Evolutionary conservation across 2,888 invertebrate species (phyloP), one percentile per base, ranked within the genome.

Genomic region (Andrena hattorfiana): DNA sequence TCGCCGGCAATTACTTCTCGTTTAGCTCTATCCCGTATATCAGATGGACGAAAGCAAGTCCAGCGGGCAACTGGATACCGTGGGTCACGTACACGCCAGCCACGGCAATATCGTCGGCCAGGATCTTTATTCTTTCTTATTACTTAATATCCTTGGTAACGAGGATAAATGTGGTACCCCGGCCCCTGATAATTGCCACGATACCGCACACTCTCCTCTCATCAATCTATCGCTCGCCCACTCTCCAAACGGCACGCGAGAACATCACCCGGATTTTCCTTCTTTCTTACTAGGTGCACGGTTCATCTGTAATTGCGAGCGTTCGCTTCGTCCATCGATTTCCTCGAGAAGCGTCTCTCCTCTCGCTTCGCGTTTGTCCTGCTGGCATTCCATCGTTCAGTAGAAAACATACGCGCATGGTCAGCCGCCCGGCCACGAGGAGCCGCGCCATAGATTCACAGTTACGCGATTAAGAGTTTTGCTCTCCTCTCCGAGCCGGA

Each of bases 71-170:
- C 77, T 84, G 87, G 85, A 85, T 88, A 85, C 80, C 64, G 66
- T 83, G 62, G 72, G 90, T 90, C 90, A 90, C 90, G 90, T 90
- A 88, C 83, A 60, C 73, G 77, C 81, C 66, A 66, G 74, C 81
- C 77, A 51, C 54, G 78, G 89, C 85, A 89, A 90, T 90, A 89
- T 86, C 86, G 89, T 66, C 77, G 64, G 62, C 35, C 79, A 66
- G 86, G 84, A 87, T 89, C 88, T 85, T 89, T 90, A 90, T 89
- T 89, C 85, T 90, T 89, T 90, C 89, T 89, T 89, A 89, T 89
- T 89, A 89, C 87, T 89, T 89, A 89, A 89, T 89, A 90, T 90
- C 89, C 85, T 62, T 77, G 64, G 84, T 89, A 89, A 89, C 90
- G 88, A 89, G 89, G 85, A 89, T 82, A 88, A 89, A 89, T 89